Percentiles rank a stretch among this genome's conserved stretches.
Evolutionary conservation across 2,888 invertebrate species (phyloP).

Genomic region (Trimorus sp.): DNA sequence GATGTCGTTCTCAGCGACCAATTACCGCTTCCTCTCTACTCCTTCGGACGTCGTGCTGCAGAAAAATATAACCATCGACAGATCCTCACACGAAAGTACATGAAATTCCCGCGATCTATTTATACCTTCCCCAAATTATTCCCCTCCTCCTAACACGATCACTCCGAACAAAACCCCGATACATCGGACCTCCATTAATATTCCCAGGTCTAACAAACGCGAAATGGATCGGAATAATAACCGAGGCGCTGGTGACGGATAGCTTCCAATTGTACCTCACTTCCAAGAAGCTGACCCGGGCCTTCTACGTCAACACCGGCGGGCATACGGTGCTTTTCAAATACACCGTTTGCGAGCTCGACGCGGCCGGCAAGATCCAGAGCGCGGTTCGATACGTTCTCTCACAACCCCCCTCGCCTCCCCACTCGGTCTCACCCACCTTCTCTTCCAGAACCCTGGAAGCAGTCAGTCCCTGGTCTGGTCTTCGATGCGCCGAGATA

Average conservation of each 20-base stretch:
- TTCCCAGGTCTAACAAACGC: conserved; percentile 68
- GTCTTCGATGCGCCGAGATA: conserved; percentile 23
- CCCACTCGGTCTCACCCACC: not conserved
- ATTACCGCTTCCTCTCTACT: too few species aligned
- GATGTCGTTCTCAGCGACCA: too few species aligned
- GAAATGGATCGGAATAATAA: conserved; percentile 76
- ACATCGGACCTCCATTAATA: conserved; percentile 26
- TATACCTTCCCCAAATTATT: too few species aligned
- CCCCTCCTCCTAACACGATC: not conserved
- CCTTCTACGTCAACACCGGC: conserved; percentile 66
- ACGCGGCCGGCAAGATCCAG: conserved; percentile 63
- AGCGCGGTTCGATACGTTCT: conserved; percentile 34
- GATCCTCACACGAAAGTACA: too few species aligned
- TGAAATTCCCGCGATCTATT: conserved; percentile 66
- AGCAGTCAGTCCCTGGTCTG: conserved; percentile 20
- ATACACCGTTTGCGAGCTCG: conserved; percentile 72
- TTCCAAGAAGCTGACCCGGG: conserved; percentile 64
- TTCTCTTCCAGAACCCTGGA: conserved; percentile 41
- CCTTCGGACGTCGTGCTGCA: too few species aligned
- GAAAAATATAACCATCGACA: too few species aligned
- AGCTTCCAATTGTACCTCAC: conserved; percentile 68
- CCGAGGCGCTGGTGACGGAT: conserved; percentile 67
- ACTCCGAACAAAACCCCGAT: not conserved
- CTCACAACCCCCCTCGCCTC: not conserved
- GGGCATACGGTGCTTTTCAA: conserved; percentile 73